Evolutionary conservation across 2,113 vertebrate genomes (phyloP), one percentile per base, ranked within the genome.

Genomic region (Beaufortia kweichowensis): DNA sequence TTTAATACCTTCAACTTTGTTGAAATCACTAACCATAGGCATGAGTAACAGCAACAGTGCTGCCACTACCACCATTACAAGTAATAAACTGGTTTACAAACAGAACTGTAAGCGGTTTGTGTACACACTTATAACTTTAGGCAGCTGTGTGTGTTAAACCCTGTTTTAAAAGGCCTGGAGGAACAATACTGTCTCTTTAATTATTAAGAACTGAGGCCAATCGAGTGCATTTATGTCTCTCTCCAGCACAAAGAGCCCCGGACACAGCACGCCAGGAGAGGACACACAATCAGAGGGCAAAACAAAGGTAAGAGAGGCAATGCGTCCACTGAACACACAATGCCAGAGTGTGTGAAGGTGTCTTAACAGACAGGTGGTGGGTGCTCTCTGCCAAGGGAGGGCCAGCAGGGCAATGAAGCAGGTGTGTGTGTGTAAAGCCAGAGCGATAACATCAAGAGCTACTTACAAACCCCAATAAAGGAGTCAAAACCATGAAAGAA

Each of bases 391-490:
- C 21, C 33, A 59, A 72, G 21, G 69, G 55, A 72, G 28, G 21
- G 28, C 48, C 67, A 69, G 48, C 29, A 31, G 8, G 67, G 67
- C 67, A 70, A 56, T 28, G 24, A 59, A 59, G 69, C 69, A 72
- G 33, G 21, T 60, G 53, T 68, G 35, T 74, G 19, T 65, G 48
- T 29, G 43, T 68, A 29, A 3, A 39, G 31, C 12, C 2, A 66
- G 29, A 62, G 55, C 19, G 41, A n/a, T 66, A 59, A 67, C 59
- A 70, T 57, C 61, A 43, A 80, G 56, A 62, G 81, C 90, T 98
- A 97, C 95, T 97, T 97, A 98, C 95, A 95, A 96, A 96, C 94
- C 92, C 95, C 95, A 94, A 96, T 94, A 94, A 96, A 93, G 92
- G 93, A 94, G 90, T 94, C 93, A 91, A 97, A 94, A 89, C 94